These are phyloP conservation scores for Coboldia fuscipes DNA, from an alignment of 1,140 invertebrate species.

Conservation along the genomic window DNA sequence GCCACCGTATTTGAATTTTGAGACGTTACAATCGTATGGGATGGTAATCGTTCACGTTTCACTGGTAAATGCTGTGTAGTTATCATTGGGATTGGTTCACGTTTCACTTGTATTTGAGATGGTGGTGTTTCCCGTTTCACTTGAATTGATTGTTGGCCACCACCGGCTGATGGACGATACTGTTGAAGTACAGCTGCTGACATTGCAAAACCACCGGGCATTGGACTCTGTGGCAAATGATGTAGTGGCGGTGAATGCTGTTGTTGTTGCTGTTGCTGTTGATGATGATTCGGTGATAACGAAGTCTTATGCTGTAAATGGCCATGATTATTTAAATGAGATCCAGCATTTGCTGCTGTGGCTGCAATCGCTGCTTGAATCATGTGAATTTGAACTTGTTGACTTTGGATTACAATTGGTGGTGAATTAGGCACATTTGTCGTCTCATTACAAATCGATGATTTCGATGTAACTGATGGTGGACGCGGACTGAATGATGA, in stretches of 20 bases:
- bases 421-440: conserved; percentile 11
- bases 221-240: conserved; percentile 3
- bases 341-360: conserved; percentile 17
- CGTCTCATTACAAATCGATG: conserved; percentile 9
- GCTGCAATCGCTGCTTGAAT: conserved; percentile 13
- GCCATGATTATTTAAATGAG: too few species aligned
- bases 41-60: conserved; percentile 4
- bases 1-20: background rate
- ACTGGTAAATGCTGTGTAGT: background rate
- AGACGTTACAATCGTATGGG: background rate
- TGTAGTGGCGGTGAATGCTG: conserved; percentile 13
- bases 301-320: too few species aligned
- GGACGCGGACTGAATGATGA: too few species aligned
- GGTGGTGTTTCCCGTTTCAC: background rate
- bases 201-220: background rate
- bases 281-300: conserved; percentile 19
- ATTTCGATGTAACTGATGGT: conserved; percentile 9
- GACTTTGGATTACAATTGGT: background rate
- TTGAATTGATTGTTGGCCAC: background rate
- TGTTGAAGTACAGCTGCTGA: conserved; percentile 2
- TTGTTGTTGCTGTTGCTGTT: conserved; percentile 16
- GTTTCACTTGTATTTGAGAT: conserved; percentile 1
- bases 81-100: background rate
- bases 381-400: conserved; percentile 4
- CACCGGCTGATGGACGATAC: conserved; percentile 1